Percentiles rank a stretch among this genome's conserved stretches.
Conservation (phyloP, 2,888 invertebrate species). For the Abrostola tripartita region DNA sequence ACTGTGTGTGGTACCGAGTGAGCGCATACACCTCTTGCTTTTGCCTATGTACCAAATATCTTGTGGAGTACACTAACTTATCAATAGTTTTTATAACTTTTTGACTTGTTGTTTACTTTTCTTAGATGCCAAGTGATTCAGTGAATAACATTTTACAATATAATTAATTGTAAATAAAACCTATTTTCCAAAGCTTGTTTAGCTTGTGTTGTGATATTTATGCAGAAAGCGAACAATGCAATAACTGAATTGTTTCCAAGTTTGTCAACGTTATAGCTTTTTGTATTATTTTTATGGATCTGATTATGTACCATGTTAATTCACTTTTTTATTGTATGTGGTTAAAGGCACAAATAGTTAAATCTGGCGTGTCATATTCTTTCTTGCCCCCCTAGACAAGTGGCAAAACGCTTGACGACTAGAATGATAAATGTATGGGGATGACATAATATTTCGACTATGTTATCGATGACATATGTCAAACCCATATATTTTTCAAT, state of each 20-base stretch:
- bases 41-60: background rate
- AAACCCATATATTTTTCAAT: too few species aligned
- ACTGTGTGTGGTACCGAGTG: too few species aligned
- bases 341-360: conserved; percentile 41
- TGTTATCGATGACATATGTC: too few species aligned
- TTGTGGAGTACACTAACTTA: background rate
- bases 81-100: conserved; percentile 6
- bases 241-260: conserved; percentile 1
- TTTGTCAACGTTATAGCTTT: conserved; percentile 16
- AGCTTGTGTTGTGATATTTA: conserved; percentile 1
- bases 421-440: too few species aligned
- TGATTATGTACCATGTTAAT: conserved; percentile 19
- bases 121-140: conserved; percentile 10
- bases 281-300: conserved; percentile 30
- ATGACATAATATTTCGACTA: too few species aligned
- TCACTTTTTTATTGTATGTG: conserved; percentile 19
- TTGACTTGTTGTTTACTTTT: conserved; percentile 9
- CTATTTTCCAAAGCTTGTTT: background rate
- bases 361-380: background rate
- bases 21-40: too few species aligned
- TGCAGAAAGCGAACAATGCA: background rate
- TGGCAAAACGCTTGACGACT: too few species aligned
- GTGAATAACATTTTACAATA: conserved; percentile 18
- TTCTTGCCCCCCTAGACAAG: too few species aligned
- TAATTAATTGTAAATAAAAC: conserved; percentile 7